These are phyloP conservation scores for Plestiodon gilberti DNA, from an alignment of 2,113 vertebrate genomes.

Conservation along the genomic window DNA sequence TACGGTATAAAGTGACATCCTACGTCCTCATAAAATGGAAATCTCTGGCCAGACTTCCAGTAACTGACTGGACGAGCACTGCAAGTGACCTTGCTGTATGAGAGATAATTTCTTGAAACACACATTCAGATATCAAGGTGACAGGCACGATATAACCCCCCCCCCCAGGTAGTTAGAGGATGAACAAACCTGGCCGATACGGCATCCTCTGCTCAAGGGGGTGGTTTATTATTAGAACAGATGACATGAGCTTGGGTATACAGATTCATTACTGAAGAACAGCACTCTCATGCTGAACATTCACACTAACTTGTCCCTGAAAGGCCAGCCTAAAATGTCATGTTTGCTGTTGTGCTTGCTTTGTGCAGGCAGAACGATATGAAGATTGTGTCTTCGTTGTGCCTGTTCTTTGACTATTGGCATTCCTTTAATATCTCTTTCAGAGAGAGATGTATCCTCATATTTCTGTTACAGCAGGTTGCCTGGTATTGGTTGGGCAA, in stretches of 20 bases:
- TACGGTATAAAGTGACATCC: too few relatives aligned
- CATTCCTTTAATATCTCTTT: too few relatives aligned
- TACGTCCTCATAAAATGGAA: slow-evolving; percentile 26
- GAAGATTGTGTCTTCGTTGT: not conserved
- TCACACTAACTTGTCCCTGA: not conserved
- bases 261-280: not conserved
- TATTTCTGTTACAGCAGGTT: too few relatives aligned
- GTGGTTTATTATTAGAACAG: not conserved
- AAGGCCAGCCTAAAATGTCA: not conserved
- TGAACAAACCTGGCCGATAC: not conserved
- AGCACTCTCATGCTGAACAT: not conserved
- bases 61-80: slow-evolving; percentile 45
- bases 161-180: accelerated
- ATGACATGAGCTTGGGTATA: not conserved
- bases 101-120: slow-evolving; percentile 59
- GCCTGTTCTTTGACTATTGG: not conserved
- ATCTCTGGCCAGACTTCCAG: slow-evolving; percentile 48
- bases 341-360: not conserved
- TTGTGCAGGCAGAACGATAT: not conserved
- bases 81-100: slow-evolving; percentile 47
- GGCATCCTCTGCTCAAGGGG: not conserved
- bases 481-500: too few relatives aligned
- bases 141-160: slow-evolving; percentile 31
- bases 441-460: too few relatives aligned
- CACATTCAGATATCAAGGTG: slow-evolving; percentile 2